A percentile compares a stretch with the other conserved stretches of the same genome.
These are phyloP conservation scores for Tapera naevia DNA, from an alignment of 2,797 vertebrate species.

Conservation along the genomic window DNA sequence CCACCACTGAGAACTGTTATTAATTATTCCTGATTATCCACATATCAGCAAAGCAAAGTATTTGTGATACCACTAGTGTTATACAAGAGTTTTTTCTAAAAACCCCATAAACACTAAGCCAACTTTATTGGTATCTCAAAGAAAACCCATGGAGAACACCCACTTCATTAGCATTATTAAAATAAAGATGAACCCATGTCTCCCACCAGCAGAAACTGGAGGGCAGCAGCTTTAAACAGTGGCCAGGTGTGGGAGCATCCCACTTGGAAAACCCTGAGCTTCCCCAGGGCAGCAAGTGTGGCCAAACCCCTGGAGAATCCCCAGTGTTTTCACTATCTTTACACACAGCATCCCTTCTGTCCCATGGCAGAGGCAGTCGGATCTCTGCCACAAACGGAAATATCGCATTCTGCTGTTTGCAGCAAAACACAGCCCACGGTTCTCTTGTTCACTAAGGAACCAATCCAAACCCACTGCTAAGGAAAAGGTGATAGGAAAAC, in stretches of 20 bases:
- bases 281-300: neutral
- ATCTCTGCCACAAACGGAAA: neutral
- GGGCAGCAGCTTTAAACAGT: neutral
- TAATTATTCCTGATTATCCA: slow-evolving; percentile 4
- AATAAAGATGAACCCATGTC: rapidly evolving
- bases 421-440: slow-evolving; percentile 31
- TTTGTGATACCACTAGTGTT: neutral
- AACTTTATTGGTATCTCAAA: neutral
- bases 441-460: neutral
- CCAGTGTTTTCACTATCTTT: neutral
- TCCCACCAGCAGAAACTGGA: rapidly evolving
- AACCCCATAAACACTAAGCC: neutral
- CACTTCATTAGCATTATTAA: neutral
- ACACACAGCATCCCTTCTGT: neutral
- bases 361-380: slow-evolving; percentile 23
- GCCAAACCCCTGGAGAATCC: neutral
- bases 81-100: neutral
- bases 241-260: neutral
- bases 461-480: neutral
- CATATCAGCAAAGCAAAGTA: neutral
- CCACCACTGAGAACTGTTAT: neutral
- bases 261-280: neutral
- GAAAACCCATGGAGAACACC: neutral
- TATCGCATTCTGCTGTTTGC: slow-evolving; percentile 53
- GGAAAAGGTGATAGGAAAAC: slow-evolving; percentile 28